Evolutionary conservation across 53 echinoderm and acorn worm genomes (phyloP).

Genomic region (Mesocentrotus franciscanus): DNA sequence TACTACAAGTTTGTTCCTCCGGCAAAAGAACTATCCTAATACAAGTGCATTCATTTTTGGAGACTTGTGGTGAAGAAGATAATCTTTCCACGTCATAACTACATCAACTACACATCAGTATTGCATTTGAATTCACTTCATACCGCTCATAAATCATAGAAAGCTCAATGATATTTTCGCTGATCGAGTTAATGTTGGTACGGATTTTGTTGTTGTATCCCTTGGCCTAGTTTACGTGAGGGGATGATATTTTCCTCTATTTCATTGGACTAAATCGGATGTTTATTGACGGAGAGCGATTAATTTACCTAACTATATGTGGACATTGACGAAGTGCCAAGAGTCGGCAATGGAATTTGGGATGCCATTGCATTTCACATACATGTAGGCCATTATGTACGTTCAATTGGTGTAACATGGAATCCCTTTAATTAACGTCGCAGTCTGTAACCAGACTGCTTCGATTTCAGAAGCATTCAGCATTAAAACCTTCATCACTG

Average conservation of each 20-base stretch:
- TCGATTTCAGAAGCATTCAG: neutral
- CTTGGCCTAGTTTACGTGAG: neutral
- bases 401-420: no score
- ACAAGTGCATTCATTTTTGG: neutral
- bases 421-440: neutral
- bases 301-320: constrained; percentile 16
- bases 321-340: neutral
- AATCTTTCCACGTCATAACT: neutral
- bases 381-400: no score
- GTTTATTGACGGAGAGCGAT: neutral
- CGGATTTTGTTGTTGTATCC: neutral
- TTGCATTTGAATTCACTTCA: neutral
- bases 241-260: neutral
- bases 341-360: neutral
- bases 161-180: neutral
- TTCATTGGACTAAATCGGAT: neutral
- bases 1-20: neutral
- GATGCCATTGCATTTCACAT: neutral
- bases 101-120: neutral
- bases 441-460: neutral
- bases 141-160: neutral
- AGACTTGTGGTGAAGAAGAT: neutral
- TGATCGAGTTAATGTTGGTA: neutral
- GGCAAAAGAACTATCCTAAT: neutral
- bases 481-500: no score